Percentiles rank a stretch among this genome's conserved stretches.
phyloP scores from a whole-genome alignment of 2,797 vertebrate genomes.

The Naso thynnoides region DNA sequence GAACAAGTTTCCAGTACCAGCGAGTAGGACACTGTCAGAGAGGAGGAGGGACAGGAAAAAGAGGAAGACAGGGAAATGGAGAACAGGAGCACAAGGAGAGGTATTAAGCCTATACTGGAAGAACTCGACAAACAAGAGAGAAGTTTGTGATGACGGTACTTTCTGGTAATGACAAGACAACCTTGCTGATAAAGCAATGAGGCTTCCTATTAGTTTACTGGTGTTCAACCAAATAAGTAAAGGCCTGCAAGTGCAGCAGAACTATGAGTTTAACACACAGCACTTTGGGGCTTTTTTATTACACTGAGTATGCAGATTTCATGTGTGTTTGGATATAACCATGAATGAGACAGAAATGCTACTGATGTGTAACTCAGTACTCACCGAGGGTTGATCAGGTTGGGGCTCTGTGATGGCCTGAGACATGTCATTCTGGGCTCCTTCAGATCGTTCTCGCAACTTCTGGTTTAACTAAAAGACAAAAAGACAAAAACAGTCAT shows the following conservation, averaged over 20 bases:
- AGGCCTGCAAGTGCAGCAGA: slow-evolving; percentile 9
- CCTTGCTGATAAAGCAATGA: slow-evolving; percentile 46
- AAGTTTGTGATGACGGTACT: slow-evolving; percentile 38
- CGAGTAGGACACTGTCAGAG: slow-evolving; percentile 86
- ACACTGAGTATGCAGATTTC: slow-evolving; percentile 16
- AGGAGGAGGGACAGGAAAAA: slow-evolving; percentile 59
- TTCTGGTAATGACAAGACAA: slow-evolving; percentile 32
- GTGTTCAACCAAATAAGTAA: slow-evolving; percentile 6
- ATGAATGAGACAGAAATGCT: slow-evolving; percentile 13
- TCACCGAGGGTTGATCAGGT: slow-evolving; percentile 87
- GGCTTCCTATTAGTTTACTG: background rate
- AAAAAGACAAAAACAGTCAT: slow-evolving; percentile 17
- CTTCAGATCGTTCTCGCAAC: slow-evolving; percentile 85
- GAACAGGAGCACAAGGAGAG: slow-evolving; percentile 84
- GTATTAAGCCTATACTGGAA: slow-evolving; percentile 64
- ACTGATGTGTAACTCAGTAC: slow-evolving; percentile 44
- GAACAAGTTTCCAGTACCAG: slow-evolving; percentile 92
- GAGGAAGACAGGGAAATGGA: slow-evolving; percentile 74
- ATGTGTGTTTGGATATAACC: slow-evolving; percentile 11
- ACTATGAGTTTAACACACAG: slow-evolving; percentile 14
- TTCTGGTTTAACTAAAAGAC: slow-evolving; percentile 87
- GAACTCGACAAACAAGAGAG: slow-evolving; percentile 68
- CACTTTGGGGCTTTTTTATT: slow-evolving; percentile 11
- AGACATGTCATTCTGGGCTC: slow-evolving; percentile 78
- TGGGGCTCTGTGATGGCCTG: slow-evolving; percentile 77